Base-by-base conservation (phyloP, 2,113 vertebrate species). In the Sturnira hondurensis region DNA sequence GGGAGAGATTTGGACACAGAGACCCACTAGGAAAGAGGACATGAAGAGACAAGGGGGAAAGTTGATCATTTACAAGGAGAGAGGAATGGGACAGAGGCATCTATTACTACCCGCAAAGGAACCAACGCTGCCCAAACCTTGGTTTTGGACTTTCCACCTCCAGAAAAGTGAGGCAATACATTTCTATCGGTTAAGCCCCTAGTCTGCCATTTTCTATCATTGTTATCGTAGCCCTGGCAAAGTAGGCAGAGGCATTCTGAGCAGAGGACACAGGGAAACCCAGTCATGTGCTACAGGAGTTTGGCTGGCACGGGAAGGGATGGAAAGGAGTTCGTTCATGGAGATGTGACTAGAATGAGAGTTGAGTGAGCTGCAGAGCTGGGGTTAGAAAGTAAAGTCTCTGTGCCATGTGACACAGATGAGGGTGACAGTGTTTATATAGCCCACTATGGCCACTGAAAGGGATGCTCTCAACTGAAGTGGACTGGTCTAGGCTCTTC, bases 331-430 rank as follows among this genome's bases (percentile, higher is more conserved):
- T 68, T 50, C 15, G 26, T 68, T 50, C 15, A 1, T 1, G 61
- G 50, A 41, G 9, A 38, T 36, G 14, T 33, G 52, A 61, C 14
- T 56, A 11, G 78, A 68, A 7, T 7, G 2, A 0, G 9, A 89
- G 0, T 36, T 45, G 68, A 36, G 7, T 43, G 45, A 73, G 20
- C 7, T 20, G 0, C 0, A 20, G 16, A 38, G 14, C 16, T 11
- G 14, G 24, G 1, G 9, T n/a, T 17, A 12, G 3, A 31, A 20
- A 73, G 1, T 16, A 4, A 63, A 50, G 26, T 58, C 31, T 67
- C 47, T 31, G 47, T 20, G 9, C 45, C 47, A 5, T 13, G 14
- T 2, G 12, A 88, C 13, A 15, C 12, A 71, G 15, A n/a, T 7
- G 15, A 38, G 19, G 71, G 11, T 33, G 47, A 65, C 15, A 24